phyloP scores from a whole-genome alignment of 2,888 invertebrate genomes.

The Endotricha flammealis region DNA sequence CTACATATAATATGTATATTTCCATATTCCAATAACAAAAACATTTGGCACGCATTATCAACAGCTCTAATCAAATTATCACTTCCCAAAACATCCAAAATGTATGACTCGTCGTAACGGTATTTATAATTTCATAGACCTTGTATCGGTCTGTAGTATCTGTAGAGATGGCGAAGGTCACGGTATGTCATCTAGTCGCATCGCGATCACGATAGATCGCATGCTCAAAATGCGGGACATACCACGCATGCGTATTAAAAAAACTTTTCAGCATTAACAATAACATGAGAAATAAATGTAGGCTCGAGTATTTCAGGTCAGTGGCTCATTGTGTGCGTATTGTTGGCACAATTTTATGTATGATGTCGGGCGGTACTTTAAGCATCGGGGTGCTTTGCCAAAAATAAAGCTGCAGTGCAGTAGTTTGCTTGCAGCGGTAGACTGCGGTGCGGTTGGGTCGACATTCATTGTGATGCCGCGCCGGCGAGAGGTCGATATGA shows the following conservation, averaged over 20 bases:
- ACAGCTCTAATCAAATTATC: background rate
- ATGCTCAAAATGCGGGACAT: constrained; percentile 25
- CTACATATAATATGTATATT: no score
- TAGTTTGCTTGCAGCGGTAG: constrained; percentile 64
- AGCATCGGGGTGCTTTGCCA: constrained; percentile 60
- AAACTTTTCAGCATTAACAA: background rate
- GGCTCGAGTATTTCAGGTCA: constrained; percentile 39
- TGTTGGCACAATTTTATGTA: constrained; percentile 22
- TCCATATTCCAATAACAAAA: background rate
- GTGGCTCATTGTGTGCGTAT: constrained; percentile 31
- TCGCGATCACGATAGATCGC: constrained; percentile 23
- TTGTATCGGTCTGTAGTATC: background rate
- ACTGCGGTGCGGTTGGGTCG: constrained; percentile 52
- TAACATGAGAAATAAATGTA: constrained; percentile 17
- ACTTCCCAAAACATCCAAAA: background rate
- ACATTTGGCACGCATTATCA: background rate
- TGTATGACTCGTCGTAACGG: background rate
- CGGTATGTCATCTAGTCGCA: constrained; percentile 15
- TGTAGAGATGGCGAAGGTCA: constrained; percentile 9
- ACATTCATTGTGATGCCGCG: constrained; percentile 54
- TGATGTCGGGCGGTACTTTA: constrained; percentile 24
- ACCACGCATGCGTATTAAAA: constrained; percentile 10
- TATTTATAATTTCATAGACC: background rate
- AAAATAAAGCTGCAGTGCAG: constrained; percentile 77
- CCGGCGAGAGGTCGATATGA: constrained; percentile 50